Evolutionary conservation across 1,140 invertebrate species (phyloP), one percentile per base, ranked within the genome.

Genomic region (Macrocentrus cingulum): DNA sequence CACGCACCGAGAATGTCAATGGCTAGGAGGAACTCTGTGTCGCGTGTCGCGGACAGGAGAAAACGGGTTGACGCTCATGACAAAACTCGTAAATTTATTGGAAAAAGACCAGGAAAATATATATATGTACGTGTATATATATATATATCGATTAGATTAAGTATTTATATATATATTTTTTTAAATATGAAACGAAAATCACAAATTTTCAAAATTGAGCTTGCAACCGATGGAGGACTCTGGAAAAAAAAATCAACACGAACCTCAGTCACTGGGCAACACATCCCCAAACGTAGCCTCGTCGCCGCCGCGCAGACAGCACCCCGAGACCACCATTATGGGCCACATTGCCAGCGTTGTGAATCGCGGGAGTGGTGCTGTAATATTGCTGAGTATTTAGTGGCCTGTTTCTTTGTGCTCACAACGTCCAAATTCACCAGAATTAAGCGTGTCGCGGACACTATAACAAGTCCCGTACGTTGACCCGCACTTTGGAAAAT

Each of bases 301-400:
- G 61, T 54, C 56, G 23, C 53, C 56, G 23, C 53, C 46, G 49
- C 45, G 44, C 42, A 52, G 50, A 44, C 25, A 59, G 54, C 42
- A 60, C 37, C 57, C 60, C 54, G 49, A 53, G 50, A 65, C 63
- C 58, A 60, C 63, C 60, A 65, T 65, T 65, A 63, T 57, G 59
- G 51, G 52, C 61, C 64, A n/a, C n/a, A 61, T 65, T 58, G 60
- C 44, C 29, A 45, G 41, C 19, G 19, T 36, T 45, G 44, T 22
- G 49, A 61, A 53, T 57, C 56, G 22, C 45, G 32, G 42, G 25
- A 46, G 37, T 39, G 51, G 20, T 37, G 13, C 37, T 45, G 37
- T n/a, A n/a, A n/a, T n/a, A n/a, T n/a, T n/a, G n/a, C n/a, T n/a
- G n/a, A n/a, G n/a, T n/a, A 18, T 44, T 39, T 34, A 32, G 58